A percentile compares a stretch with the other conserved stretches of the same genome.
These are phyloP conservation scores for Clistopyga incitator DNA, from an alignment of 2,888 invertebrate genomes.

Conservation along the genomic window DNA sequence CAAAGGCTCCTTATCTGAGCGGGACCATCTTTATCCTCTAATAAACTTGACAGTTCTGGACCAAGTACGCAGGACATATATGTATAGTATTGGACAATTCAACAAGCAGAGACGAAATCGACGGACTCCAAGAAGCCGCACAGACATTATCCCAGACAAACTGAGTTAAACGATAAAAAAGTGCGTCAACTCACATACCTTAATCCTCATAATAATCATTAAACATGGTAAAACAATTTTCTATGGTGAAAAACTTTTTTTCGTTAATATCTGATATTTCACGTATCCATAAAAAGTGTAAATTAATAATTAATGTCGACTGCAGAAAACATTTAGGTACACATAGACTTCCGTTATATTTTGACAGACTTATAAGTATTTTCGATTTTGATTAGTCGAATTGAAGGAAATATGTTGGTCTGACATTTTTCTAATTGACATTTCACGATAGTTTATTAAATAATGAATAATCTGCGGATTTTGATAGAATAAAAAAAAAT, in stretches of 20 bases:
- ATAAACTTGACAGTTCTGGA: conserved; percentile 74
- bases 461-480: background rate
- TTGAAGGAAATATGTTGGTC: background rate
- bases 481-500: background rate
- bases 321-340: no score
- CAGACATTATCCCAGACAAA: background rate
- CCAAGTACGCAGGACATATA: conserved; percentile 7
- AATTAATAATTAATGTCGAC: no score
- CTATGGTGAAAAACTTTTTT: no score
- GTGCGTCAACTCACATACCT: background rate
- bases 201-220: no score
- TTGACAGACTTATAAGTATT: no score
- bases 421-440: background rate
- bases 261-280: no score
- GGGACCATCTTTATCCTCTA: conserved; percentile 78
- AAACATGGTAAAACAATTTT: background rate
- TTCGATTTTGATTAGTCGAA: no score
- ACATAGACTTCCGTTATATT: no score
- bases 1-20: conserved; percentile 72
- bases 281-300: no score
- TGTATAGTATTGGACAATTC: conserved; percentile 35
- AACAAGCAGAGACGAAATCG: conserved; percentile 13
- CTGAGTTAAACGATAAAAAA: background rate
- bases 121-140: background rate
- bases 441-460: background rate